Evolutionary conservation across 2,113 vertebrate genomes (phyloP).

Genomic region (Petrocephalus microphthalmus): DNA sequence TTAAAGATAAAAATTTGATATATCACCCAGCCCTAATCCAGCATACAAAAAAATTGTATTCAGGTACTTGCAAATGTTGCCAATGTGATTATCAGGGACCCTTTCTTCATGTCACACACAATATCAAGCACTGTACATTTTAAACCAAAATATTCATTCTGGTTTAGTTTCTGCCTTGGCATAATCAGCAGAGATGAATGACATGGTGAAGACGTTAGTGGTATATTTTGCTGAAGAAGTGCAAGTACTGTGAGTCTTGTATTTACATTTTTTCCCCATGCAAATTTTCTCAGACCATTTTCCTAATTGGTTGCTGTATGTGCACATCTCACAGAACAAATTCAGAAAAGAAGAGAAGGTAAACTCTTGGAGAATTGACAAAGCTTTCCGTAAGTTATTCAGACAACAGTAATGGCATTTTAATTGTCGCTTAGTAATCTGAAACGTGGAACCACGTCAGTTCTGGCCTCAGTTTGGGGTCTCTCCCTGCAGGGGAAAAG

Average conservation of each 20-base stretch:
- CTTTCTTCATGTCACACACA: background rate
- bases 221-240: background rate
- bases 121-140: background rate
- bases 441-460: background rate
- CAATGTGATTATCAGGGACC: background rate
- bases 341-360: constrained; percentile 76
- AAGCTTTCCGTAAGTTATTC: constrained; percentile 75
- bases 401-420: background rate
- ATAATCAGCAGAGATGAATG: background rate
- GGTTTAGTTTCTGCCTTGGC: background rate
- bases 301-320: background rate
- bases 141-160: background rate
- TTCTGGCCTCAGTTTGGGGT: background rate
- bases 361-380: constrained; percentile 81
- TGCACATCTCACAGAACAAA: constrained; percentile 62
- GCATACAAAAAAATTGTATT: background rate
- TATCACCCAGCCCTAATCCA: background rate
- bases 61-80: background rate
- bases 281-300: background rate
- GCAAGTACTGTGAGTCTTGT: background rate
- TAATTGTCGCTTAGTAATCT: background rate
- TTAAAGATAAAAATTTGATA: background rate
- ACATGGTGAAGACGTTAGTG: background rate
- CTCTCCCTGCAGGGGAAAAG: constrained; percentile 69
- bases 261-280: background rate